Conservation (phyloP, 2,888 invertebrate genomes). For the Operophtera brumata region DNA sequence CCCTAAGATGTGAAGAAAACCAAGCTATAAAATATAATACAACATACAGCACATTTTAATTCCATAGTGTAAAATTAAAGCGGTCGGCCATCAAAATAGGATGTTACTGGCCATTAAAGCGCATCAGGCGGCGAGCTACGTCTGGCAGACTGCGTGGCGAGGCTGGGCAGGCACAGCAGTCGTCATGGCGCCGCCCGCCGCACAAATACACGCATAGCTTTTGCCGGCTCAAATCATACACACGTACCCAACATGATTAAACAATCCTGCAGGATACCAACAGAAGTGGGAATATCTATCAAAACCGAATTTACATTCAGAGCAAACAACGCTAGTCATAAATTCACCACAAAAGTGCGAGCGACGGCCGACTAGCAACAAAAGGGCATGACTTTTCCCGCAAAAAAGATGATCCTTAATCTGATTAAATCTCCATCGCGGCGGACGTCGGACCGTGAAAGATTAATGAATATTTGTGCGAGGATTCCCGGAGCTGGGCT, state of each 20-base stretch:
- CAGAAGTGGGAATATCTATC: slow-evolving; percentile 44
- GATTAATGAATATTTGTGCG: slow-evolving; percentile 81
- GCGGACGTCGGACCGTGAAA: slow-evolving; percentile 80
- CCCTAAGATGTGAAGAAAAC: background rate
- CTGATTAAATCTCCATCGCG: slow-evolving; percentile 81
- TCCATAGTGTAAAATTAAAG: slow-evolving; percentile 15
- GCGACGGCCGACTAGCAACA: slow-evolving; percentile 75
- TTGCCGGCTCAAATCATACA: slow-evolving; percentile 30
- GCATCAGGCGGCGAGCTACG: slow-evolving; percentile 49
- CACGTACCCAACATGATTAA: slow-evolving; percentile 27
- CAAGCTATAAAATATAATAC: background rate
- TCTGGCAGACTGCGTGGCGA: slow-evolving; percentile 55
- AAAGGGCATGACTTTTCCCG: slow-evolving; percentile 78
- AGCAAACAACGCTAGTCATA: slow-evolving; percentile 72
- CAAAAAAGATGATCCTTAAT: slow-evolving; percentile 81
- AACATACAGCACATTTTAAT: slow-evolving; percentile 4
- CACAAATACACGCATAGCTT: slow-evolving; percentile 38
- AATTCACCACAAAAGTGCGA: slow-evolving; percentile 77
- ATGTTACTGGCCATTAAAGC: slow-evolving; percentile 47
- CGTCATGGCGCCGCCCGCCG: slow-evolving; percentile 62
- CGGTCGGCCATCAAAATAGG: slow-evolving; percentile 29
- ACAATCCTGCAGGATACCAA: slow-evolving; percentile 35
- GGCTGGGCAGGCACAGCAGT: slow-evolving; percentile 43
- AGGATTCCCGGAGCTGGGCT: slow-evolving; percentile 76
- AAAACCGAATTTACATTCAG: slow-evolving; percentile 71